phyloP scores from a whole-genome alignment of 2,888 invertebrate genomes.

The Sesia bembeciformis region DNA sequence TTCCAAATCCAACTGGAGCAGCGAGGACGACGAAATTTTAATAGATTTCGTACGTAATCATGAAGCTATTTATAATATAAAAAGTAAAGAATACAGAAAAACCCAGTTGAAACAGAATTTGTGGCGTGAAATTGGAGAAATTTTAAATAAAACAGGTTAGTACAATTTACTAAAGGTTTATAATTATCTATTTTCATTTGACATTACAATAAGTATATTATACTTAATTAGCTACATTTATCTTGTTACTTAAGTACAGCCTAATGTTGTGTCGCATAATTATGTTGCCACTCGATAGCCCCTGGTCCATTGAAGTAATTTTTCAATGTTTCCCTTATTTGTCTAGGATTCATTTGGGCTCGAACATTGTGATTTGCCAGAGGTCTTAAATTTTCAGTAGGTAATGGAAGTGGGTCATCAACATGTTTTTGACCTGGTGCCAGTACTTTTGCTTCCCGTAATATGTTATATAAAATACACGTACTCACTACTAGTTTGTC shows the following conservation, averaged over 20 bases:
- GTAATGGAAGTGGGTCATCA: background rate
- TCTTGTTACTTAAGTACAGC: background rate
- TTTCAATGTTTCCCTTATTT: background rate
- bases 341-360: background rate
- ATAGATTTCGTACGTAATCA: too few species aligned
- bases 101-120: too few species aligned
- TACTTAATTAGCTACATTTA: background rate
- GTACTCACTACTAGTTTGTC: conserved; percentile 4
- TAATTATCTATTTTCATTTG: background rate
- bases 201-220: background rate
- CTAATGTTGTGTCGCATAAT: conserved; percentile 1
- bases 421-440: background rate
- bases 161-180: background rate
- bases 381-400: background rate
- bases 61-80: too few species aligned
- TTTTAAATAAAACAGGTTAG: too few species aligned
- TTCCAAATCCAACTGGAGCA: too few species aligned
- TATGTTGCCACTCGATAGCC: background rate
- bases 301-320: conserved; percentile 1
- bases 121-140: too few species aligned
- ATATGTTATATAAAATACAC: conserved; percentile 6
- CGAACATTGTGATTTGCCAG: background rate
- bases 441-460: conserved; percentile 5
- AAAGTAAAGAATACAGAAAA: too few species aligned
- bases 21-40: too few species aligned